Evolutionary conservation across 2,797 vertebrate genomes (phyloP), one percentile per base, ranked within the genome.

Genomic region (Sebastes trivittatus): DNA sequence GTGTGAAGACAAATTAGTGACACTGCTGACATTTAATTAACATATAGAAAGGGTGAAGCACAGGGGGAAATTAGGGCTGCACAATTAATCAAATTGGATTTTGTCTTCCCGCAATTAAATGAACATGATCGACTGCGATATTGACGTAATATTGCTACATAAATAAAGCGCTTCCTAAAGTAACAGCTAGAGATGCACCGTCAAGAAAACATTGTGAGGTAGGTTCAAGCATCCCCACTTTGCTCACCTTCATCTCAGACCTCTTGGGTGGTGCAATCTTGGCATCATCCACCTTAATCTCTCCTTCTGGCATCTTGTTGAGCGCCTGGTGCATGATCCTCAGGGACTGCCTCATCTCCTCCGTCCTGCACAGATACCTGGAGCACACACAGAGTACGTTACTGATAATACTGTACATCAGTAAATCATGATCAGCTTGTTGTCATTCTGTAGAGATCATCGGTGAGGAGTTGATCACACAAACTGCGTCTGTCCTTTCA

Each of bases 251-350:
- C 98, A 99, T 99, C 95, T 99, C 98, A 0, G 97, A 96, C 71
- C 98, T 95, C 92, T 99, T 99, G 0, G 98, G 98, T 0, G 98
- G 98, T 0, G 98, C 97, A 61, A 99, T 89, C 76, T 99, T 99
- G 85, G 98, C 98, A 0, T 99, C 98, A 1, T 99, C 98, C 75
- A 98, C 97, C 79, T 99, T 99, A 89, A 99, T 97, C 93, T 99
- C 98, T 0, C 98, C 98, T 6, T 96, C 94, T 0, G 98, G 98
- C 98, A 99, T 99, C 94, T 97, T 98, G 89, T 99, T 99, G 64
- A 99, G 95, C 34, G 95, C 95, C 91, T 99, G 97, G 2, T 74
- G 73, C 81, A 99, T 97, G 94, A 99, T 99, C 4, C 96, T 93
- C 4, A 99, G 94, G 0, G 97, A 97, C 95, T 99, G 98, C 2